A percentile compares a stretch with the other conserved stretches of the same genome.
phyloP scores from a whole-genome alignment of 1,140 invertebrate species.

The Drosophila littoralis region DNA sequence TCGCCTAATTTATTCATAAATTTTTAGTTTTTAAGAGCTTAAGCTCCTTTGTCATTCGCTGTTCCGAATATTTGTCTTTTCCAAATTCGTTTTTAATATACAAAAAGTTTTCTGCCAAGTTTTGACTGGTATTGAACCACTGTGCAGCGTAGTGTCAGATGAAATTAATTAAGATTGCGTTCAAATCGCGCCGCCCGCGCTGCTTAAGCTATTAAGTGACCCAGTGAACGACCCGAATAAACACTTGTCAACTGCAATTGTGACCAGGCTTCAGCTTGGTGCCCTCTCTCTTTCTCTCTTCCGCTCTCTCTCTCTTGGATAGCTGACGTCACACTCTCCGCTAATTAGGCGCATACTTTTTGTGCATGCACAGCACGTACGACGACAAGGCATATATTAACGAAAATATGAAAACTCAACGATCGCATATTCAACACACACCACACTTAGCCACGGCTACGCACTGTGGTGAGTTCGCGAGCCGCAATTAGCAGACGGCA shows the following conservation, averaged over 20 bases:
- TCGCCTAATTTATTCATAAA: no score
- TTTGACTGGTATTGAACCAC: conserved; percentile 7
- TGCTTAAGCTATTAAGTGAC: conserved; percentile 62
- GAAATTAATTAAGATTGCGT: conserved; percentile 65
- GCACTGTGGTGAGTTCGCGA: conserved; percentile 37
- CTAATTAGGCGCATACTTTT: conserved; percentile 46
- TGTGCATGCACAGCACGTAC: conserved; percentile 40
- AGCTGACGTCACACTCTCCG: conserved; percentile 39
- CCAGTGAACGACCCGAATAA: conserved; percentile 35
- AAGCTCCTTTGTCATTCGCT: no score
- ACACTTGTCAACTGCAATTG: conserved; percentile 36
- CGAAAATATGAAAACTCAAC: conserved; percentile 37
- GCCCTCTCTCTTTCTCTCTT: not conserved
- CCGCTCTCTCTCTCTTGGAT: not conserved
- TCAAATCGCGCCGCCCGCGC: conserved; percentile 25
- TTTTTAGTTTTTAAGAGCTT: no score
- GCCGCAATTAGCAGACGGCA: conserved; percentile 49
- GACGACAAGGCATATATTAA: conserved; percentile 24
- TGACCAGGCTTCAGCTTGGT: conserved; percentile 4
- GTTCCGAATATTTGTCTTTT: no score
- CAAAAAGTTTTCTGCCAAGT: not conserved
- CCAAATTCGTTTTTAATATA: no score
- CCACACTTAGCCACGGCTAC: conserved; percentile 34
- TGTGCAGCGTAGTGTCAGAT: conserved; percentile 11
- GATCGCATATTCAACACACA: conserved; percentile 40